Evolutionary conservation across 2,888 invertebrate species (phyloP).

Genomic region (Dinocampus coccinellae): DNA sequence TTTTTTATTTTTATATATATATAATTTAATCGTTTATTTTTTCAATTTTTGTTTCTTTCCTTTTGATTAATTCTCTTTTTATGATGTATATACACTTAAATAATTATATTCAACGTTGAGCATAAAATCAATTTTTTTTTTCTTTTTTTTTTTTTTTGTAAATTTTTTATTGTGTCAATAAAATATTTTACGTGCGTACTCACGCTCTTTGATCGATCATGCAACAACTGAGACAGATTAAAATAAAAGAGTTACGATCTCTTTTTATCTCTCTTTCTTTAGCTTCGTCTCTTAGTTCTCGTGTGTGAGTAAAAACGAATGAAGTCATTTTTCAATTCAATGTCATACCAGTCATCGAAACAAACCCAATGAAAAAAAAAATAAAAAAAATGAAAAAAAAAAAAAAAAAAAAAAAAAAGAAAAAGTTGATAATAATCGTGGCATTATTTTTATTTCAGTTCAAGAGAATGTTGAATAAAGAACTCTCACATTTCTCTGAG

Average conservation of each 20-base stretch:
- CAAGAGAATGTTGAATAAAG: constrained; percentile 99
- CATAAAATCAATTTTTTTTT: background rate
- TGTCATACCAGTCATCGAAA: constrained; percentile 12
- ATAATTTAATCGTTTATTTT: background rate
- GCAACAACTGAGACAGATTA: constrained; percentile 28
- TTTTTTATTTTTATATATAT: background rate
- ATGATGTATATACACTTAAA: background rate
- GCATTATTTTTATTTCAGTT: constrained; percentile 81
- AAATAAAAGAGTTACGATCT: constrained; percentile 5
- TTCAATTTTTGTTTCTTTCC: background rate
- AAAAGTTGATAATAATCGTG: background rate
- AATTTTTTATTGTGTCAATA: background rate
- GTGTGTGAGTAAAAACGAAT: background rate
- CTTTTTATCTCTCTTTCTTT: background rate
- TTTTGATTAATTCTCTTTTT: background rate
- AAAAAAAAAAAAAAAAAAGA: background rate
- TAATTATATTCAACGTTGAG: background rate
- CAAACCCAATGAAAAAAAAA: background rate
- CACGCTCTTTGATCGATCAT: background rate
- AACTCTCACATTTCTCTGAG: constrained; percentile 98
- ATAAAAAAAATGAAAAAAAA: background rate
- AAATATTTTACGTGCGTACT: background rate
- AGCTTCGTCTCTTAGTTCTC: background rate
- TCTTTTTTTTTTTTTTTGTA: too few species aligned
- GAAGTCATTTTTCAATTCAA: background rate